Conservation (phyloP, 2,113 vertebrate genomes). For the Coreoperca whiteheadi region DNA sequence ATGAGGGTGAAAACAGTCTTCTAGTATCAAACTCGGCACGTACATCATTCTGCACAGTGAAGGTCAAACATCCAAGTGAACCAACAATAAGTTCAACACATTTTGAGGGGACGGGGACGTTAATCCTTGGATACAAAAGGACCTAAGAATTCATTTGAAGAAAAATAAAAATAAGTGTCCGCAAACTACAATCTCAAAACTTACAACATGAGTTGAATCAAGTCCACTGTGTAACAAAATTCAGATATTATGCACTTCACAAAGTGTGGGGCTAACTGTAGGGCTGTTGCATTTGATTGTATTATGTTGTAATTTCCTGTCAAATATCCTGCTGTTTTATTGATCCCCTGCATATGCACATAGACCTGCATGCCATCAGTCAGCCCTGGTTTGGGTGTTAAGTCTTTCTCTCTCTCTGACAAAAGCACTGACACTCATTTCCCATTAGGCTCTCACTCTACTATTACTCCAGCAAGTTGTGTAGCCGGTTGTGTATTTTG, state of each 20-base stretch:
- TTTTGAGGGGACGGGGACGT: background rate
- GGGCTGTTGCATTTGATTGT: background rate
- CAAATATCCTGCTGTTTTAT: background rate
- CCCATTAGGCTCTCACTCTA: constrained; percentile 36
- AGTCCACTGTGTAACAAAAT: background rate
- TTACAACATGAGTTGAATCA: background rate
- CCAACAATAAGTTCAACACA: background rate
- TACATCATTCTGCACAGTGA: background rate
- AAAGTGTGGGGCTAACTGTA: background rate
- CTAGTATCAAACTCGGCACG: too few species aligned
- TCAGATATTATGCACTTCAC: background rate
- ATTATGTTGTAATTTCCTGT: background rate
- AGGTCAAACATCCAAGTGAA: background rate
- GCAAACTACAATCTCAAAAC: background rate
- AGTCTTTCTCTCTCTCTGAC: constrained; percentile 11
- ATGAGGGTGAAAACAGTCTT: too few species aligned
- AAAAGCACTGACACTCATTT: constrained; percentile 40
- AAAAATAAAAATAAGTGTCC: background rate
- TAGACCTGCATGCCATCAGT: background rate
- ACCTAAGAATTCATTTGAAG: background rate
- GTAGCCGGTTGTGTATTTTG: constrained; percentile 24
- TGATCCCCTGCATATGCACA: background rate
- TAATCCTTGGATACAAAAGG: background rate
- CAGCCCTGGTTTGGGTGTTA: background rate
- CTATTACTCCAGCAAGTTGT: constrained; percentile 42